Evolutionary conservation across 2,113 vertebrate genomes (phyloP), one percentile per base, ranked within the genome.

Genomic region (Periophthalmodon schlosseri): DNA sequence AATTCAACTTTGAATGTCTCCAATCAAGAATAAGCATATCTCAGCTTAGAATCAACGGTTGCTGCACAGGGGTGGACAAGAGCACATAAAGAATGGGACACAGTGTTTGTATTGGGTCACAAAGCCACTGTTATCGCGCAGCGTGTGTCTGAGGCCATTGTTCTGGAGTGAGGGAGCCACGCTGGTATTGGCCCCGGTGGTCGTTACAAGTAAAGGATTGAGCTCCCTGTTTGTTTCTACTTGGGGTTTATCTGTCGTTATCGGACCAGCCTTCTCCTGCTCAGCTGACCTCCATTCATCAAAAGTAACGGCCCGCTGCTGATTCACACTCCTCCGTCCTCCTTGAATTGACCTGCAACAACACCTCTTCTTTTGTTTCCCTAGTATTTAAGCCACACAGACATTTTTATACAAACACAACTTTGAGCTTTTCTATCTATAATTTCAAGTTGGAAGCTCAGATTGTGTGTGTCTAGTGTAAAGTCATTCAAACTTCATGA

Each of bases 11-110:
- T 71, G 74, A 88, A 78, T 71, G 61, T 34, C 15, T 71, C 68
- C 70, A 84, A 87, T 80, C 80, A 84, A 73, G 75, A 64, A 86
- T 84, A 86, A 87, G 39, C 60, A 79, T 85, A 88, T 92, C 85
- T 5, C 71, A 47, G 36, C 64, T 54, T 7, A 66, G 68, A 65
- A 74, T 84, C 87, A 44, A 46, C 6, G 21, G 2, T 54, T 2
- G 74, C 23, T 5, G 60, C 70, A n/a, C 28, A 0, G 14, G 12
- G 60, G 61, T 13, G 65, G 64, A 33, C 2, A 1, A 36, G 34
- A 69, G 0, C 21, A 52, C 75, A 88, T 75, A 82, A 79, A 75
- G 50, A 85, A 66, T 10, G 14, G 33, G 44, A 36, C 74, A 79
- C 78, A 57, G 34, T 64, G 39, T 21, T 60, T 49, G 76, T 14